Percentiles rank a stretch among this genome's conserved stretches.
phyloP scores from a whole-genome alignment of 2,113 vertebrate genomes.

The Semnornis frantzii region DNA sequence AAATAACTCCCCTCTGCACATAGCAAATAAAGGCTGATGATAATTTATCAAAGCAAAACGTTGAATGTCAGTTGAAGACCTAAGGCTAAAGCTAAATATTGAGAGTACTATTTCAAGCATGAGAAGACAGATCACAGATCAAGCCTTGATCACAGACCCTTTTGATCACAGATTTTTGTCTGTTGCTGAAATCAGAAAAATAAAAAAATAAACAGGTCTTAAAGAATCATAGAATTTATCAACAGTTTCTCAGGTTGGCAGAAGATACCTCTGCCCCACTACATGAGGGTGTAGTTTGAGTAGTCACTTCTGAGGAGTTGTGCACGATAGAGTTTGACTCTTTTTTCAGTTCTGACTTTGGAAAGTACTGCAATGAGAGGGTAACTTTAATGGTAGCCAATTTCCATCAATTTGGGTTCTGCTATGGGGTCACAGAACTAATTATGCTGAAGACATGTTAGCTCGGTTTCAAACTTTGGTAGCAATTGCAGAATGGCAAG shows the following conservation, averaged over 20 bases:
- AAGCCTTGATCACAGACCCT: no score
- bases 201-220: neutral
- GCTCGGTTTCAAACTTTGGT: neutral
- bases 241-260: neutral
- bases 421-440: neutral
- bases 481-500: neutral
- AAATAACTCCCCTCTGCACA: conserved; percentile 44
- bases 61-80: conserved; percentile 23
- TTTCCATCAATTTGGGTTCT: neutral
- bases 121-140: neutral
- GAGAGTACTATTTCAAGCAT: neutral
- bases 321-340: neutral
- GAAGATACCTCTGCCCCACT: neutral
- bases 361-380: neutral
- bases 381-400: neutral
- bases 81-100: neutral
- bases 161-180: neutral
- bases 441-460: neutral
- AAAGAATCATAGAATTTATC: neutral
- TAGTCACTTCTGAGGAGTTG: neutral
- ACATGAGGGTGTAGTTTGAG: fast-evolving
- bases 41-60: conserved; percentile 51
- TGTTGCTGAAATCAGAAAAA: neutral
- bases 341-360: neutral
- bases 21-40: conserved; percentile 47